Percentiles rank a stretch among this genome's conserved stretches.
phyloP scores from a whole-genome alignment of 2,888 invertebrate species.

The Oegoconia quadripuncta region DNA sequence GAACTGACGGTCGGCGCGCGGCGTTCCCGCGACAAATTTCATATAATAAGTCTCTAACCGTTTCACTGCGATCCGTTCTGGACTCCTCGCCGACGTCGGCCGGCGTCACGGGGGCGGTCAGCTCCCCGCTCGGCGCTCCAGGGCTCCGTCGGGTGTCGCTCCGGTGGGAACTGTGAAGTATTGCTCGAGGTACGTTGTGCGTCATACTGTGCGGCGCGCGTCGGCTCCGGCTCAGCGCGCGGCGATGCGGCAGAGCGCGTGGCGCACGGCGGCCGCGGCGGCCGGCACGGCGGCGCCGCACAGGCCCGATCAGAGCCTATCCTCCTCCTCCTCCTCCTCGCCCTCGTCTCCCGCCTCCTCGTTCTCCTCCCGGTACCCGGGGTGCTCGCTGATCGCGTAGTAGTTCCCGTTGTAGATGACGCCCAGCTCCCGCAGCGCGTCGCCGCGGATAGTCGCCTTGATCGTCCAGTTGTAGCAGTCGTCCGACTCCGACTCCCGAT shows the following conservation, averaged over 20 bases:
- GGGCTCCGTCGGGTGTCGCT: too few relatives aligned
- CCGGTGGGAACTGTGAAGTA: conserved; percentile 10
- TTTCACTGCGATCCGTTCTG: conserved; percentile 39
- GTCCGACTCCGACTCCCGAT: conserved; percentile 94
- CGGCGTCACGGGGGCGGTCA: conserved; percentile 7
- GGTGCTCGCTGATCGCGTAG: conserved; percentile 96
- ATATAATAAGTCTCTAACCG: conserved; percentile 63
- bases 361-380: conserved; percentile 94
- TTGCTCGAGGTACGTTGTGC: background rate
- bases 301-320: conserved; percentile 80
- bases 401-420: conserved; percentile 97
- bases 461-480: conserved; percentile 98
- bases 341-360: conserved; percentile 91
- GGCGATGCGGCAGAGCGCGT: conserved; percentile 60
- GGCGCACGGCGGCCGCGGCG: conserved; percentile 63
- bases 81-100: conserved; percentile 24
- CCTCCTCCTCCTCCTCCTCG: conserved; percentile 90
- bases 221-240: conserved; percentile 44
- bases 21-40: conserved; percentile 50
- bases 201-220: conserved; percentile 23
- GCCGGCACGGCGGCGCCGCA: conserved; percentile 73
- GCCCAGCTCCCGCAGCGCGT: conserved; percentile 93
- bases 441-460: conserved; percentile 95
- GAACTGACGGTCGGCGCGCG: conserved; percentile 27
- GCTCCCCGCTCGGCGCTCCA: background rate